Percentiles rank a stretch among this genome's conserved stretches.
Evolutionary conservation across 2,888 invertebrate species (phyloP).

Genomic region (Globia sparganii): DNA sequence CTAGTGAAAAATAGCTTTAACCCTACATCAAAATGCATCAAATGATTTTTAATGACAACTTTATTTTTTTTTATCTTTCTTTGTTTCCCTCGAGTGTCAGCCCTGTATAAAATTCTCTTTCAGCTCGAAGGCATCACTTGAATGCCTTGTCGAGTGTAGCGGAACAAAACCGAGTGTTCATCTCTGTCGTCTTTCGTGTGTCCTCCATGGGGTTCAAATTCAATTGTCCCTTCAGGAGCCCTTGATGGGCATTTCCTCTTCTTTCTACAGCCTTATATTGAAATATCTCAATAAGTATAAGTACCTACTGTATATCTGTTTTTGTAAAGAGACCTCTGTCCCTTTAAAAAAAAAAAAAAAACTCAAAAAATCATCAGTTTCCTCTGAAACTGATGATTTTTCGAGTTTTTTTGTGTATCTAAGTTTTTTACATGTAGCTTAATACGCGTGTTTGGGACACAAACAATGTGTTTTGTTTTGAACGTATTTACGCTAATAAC

Average conservation of each 20-base stretch:
- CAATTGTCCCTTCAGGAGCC: constrained; percentile 69
- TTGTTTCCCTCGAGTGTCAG: constrained; percentile 20
- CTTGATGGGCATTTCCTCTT: constrained; percentile 65
- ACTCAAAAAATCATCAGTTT: too few species aligned
- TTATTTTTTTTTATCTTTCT: neutral
- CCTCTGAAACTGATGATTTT: constrained; percentile 38
- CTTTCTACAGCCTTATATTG: constrained; percentile 59
- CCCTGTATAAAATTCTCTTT: constrained; percentile 62
- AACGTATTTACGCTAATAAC: neutral
- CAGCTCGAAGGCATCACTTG: constrained; percentile 55
- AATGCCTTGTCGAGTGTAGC: constrained; percentile 59
- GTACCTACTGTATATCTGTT: constrained; percentile 50
- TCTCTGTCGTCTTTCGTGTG: constrained; percentile 63
- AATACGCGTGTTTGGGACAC: neutral
- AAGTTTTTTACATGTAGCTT: neutral
- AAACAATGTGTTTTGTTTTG: neutral
- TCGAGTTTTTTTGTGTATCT: neutral
- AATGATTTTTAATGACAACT: neutral
- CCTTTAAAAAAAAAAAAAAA: too few species aligned
- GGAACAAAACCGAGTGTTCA: constrained; percentile 64
- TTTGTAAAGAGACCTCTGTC: constrained; percentile 25
- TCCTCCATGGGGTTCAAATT: constrained; percentile 66
- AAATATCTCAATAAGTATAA: constrained; percentile 64
- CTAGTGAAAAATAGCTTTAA: too few species aligned
- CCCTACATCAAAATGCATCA: too few species aligned